phyloP scores from a whole-genome alignment of 2,888 invertebrate genomes.

The Tigriopus californicus region DNA sequence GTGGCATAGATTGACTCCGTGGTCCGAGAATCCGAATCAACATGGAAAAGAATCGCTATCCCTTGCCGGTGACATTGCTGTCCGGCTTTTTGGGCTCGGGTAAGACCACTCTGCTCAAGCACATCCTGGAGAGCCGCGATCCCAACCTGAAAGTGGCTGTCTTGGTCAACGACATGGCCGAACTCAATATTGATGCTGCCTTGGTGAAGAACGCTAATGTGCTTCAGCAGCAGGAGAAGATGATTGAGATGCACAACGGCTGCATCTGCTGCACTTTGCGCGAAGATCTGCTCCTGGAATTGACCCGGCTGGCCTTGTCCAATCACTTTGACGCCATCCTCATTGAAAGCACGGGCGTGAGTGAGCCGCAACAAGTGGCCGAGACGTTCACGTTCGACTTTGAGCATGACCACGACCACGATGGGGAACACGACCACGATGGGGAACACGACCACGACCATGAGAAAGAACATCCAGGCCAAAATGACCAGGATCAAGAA shows the following conservation, averaged over 20 bases:
- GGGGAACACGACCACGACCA: no score
- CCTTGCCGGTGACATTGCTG: not conserved
- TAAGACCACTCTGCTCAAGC: not conserved
- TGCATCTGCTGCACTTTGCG: constrained; percentile 2
- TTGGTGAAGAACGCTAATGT: not conserved
- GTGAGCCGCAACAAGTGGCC: not conserved
- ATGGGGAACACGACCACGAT: not conserved
- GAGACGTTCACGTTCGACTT: not conserved
- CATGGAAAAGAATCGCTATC: not conserved
- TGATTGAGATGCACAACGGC: not conserved
- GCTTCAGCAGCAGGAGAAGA: not conserved
- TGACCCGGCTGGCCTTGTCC: not conserved
- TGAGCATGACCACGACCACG: not conserved
- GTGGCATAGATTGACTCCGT: no score
- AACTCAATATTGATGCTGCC: not conserved
- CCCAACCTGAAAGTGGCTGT: not conserved
- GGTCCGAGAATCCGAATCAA: no score
- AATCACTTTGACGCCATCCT: not conserved
- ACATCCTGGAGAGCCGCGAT: not conserved
- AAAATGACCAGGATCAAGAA: no score
- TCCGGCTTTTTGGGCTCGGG: not conserved
- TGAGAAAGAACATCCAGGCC: no score
- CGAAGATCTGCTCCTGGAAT: not conserved
- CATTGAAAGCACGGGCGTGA: not conserved
- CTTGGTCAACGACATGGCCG: not conserved